phyloP scores from a whole-genome alignment of 2,113 vertebrate species.

The Engystomops pustulosus region DNA sequence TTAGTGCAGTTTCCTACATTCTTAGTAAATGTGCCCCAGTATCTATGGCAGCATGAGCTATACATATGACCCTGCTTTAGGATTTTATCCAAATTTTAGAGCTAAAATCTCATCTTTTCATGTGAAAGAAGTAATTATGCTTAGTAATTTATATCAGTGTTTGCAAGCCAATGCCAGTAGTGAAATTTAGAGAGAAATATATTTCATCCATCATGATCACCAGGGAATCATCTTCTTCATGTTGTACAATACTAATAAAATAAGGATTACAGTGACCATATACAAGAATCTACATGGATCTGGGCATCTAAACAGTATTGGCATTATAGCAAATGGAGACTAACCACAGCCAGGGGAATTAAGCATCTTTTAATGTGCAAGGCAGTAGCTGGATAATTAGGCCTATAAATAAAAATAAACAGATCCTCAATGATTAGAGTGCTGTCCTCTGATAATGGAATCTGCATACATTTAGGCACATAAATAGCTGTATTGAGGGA shows the following conservation, averaged over 20 bases:
- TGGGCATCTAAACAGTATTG: conserved; percentile 33
- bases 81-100: no score
- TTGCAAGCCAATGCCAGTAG: no score
- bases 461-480: not conserved
- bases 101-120: no score
- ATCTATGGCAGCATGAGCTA: no score
- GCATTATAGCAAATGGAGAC: conserved; percentile 36
- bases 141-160: no score
- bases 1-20: no score
- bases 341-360: conserved; percentile 32
- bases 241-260: not conserved
- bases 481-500: conserved; percentile 13
- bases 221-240: not conserved
- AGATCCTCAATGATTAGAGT: conserved; percentile 43
- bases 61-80: no score
- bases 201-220: not conserved
- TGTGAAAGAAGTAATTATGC: no score
- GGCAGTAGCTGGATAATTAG: conserved; percentile 38
- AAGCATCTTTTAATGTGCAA: conserved; percentile 29
- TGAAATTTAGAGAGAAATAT: no score
- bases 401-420: conserved; percentile 45
- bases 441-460: conserved; percentile 11
- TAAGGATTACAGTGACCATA: no score
- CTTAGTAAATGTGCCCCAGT: no score
- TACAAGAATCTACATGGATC: conserved; percentile 18